phyloP scores from a whole-genome alignment of 2,888 invertebrate genomes.

The Cactoblastis cactorum region DNA sequence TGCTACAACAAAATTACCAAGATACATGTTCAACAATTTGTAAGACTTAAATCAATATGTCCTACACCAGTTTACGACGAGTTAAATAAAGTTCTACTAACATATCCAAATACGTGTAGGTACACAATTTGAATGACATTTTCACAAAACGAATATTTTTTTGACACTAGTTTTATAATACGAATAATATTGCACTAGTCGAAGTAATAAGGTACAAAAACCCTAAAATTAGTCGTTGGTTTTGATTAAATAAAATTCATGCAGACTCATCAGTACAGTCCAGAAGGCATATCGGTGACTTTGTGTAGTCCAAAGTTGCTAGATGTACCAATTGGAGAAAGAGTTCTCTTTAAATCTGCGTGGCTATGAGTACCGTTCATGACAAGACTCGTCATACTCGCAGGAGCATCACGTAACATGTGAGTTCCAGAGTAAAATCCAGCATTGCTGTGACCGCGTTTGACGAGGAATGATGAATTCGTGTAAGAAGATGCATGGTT shows the following conservation, averaged over 20 bases:
- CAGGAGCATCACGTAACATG: slow-evolving; percentile 66
- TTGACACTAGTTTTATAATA: slow-evolving; percentile 32
- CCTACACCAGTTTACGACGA: slow-evolving; percentile 17
- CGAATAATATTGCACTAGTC: slow-evolving; percentile 72
- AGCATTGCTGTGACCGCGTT: slow-evolving; percentile 81
- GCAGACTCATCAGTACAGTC: slow-evolving; percentile 78
- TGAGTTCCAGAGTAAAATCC: slow-evolving; percentile 82
- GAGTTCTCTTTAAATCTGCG: slow-evolving; percentile 63
- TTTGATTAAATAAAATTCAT: slow-evolving; percentile 41
- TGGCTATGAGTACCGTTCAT: slow-evolving; percentile 66
- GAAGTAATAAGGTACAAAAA: slow-evolving; percentile 57
- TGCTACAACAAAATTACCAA: slow-evolving; percentile 74
- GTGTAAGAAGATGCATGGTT: slow-evolving; percentile 52
- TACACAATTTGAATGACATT: slow-evolving; percentile 12
- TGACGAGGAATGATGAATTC: slow-evolving; percentile 79
- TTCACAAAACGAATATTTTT: slow-evolving; percentile 24
- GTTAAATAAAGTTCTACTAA: neutral
- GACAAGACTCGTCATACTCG: slow-evolving; percentile 70
- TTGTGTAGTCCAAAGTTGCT: slow-evolving; percentile 76
- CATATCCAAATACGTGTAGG: neutral
- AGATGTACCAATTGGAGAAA: slow-evolving; percentile 60
- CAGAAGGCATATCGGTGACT: slow-evolving; percentile 86
- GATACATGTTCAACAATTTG: slow-evolving; percentile 41
- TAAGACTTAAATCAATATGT: slow-evolving; percentile 21
- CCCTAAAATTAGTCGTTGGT: slow-evolving; percentile 76